Evolutionary conservation across 2,888 invertebrate genomes (phyloP), one percentile per base, ranked within the genome.

Genomic region (Geotrupes spiniger): DNA sequence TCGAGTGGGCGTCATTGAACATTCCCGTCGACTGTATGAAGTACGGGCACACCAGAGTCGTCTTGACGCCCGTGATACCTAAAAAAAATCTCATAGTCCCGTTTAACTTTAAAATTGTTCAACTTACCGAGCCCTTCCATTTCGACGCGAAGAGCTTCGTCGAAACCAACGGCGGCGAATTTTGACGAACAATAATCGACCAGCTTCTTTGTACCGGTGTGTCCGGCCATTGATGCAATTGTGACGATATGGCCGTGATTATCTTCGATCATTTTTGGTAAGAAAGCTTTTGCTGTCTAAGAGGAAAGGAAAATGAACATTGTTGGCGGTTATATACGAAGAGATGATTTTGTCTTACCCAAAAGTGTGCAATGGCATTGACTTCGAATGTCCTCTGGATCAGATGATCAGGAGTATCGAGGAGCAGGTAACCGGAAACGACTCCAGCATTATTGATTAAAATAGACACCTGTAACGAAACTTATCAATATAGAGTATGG

Each of bases 141-240:
- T 65, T 85, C 84, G 3, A 84, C 69, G 44, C 82, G 75, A 37
- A 87, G 63, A 1, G 85, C 81, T 64, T 87, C 86, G 63, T 87
- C 85, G 69, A 87, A 87, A 46, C 86, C 86, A 54, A 86, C 84
- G 5, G 93, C 95, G 0, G 93, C 97, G 63, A 87, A 90, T 76
- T 98, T 98, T 27, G 94, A 94, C 1, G 95, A 82, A 71, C 94
- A 94, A 73, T 98, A 98, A 73, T 97, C 96, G 5, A 89, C 87
- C 57, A 93, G 75, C 70, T 89, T 87, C 41, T 87, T 79, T 40
- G 89, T 83, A 4, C 94, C 90, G 36, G 87, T 81, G 70, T 90
- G 81, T 25, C 92, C 74, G 1, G 73, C 74, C 76, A 94, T 80
- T 52, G 93, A 92, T 2, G 96, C 93, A 48, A 97, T 87, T 45